These are phyloP conservation scores for Agriopis leucophaearia DNA, from an alignment of 2,888 invertebrate genomes.

Conservation along the genomic window DNA sequence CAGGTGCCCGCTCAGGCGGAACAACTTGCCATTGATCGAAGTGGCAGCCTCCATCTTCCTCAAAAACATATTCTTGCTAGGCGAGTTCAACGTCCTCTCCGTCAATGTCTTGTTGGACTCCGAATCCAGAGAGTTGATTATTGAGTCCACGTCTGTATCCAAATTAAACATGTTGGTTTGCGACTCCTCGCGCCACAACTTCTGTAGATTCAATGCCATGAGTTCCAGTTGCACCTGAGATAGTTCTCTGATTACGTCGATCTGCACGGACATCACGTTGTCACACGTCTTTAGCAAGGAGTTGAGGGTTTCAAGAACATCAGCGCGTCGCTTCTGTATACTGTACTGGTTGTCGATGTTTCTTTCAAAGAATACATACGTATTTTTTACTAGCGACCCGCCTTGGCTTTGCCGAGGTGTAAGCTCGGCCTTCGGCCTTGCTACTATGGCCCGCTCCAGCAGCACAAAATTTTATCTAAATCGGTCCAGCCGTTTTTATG, in stretches of 20 bases:
- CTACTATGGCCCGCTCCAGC: no score
- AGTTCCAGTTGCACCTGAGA: conserved; percentile 88
- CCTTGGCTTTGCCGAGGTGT: no score
- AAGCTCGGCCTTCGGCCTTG: no score
- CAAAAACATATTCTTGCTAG: conserved; percentile 74
- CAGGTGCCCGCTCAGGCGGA: conserved; percentile 73
- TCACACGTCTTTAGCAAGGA: conserved; percentile 82
- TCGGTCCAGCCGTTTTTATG: no score
- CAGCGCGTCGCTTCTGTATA: conserved; percentile 86
- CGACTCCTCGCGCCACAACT: conserved; percentile 83
- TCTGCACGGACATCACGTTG: conserved; percentile 83
- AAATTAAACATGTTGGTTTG: conserved; percentile 74
- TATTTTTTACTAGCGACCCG: no score
- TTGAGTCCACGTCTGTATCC: conserved; percentile 74
- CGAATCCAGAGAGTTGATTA: conserved; percentile 73
- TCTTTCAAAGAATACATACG: conserved; percentile 91
- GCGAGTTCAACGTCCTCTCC: conserved; percentile 70
- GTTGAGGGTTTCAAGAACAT: conserved; percentile 86
- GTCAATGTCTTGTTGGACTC: conserved; percentile 77
- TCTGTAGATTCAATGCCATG: conserved; percentile 87
- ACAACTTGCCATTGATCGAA: conserved; percentile 73
- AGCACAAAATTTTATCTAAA: no score
- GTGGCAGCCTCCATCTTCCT: conserved; percentile 81
- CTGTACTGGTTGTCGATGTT: conserved; percentile 88
- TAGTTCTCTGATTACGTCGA: conserved; percentile 85